Base-by-base conservation (phyloP, 2,113 vertebrate genomes). In the Mystacornis crossleyi region DNA sequence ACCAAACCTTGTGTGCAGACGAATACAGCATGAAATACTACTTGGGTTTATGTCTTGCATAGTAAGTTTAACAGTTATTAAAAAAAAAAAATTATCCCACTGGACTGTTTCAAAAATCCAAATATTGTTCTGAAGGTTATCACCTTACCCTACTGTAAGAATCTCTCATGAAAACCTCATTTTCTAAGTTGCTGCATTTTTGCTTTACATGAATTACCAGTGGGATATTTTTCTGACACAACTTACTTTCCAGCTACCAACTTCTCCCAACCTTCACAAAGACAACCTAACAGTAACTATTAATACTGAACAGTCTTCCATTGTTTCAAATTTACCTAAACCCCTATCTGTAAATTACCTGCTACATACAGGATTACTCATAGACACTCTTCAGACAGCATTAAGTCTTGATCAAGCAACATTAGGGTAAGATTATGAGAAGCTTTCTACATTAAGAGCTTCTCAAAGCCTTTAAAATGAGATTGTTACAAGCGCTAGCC, bases 401-500 rank as follows among this genome's bases (percentile, higher is more conserved):
- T 75, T 91, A 94, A 92, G 69, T 74, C 86, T 89, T 40, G 34
- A 89, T 78, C 83, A 81, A 88, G 83, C 53, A 78, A 95, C 61
- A 65, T 67, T 60, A 95, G 53, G 28, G 38, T 29, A 75, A 92
- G 91, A 96, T 86, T 81, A 95, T n/a, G 69, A 87, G 81, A 54
- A 86, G 81, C 65, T 45, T 91, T 91, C 60, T 80, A 95, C 34
- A 74, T 86, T 92, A 91, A 81, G 53, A 91, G 36, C 78, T 84
- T 83, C 80, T 85, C 86, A 89, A 96, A 94, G 81, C 73, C 65
- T 82, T 87, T 69, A 71, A 81, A 94, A 86, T 45, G 23, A 69
- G 83, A 84, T 58, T 89, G 61, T 40, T 65, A 73, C 18, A 93
- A 81, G 83, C 54, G 45, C 47, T 55, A 81, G 61, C 86, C 40